These are phyloP conservation scores for Pseudomyrmex flavicornis DNA, from an alignment of 1,140 invertebrate genomes.

Conservation along the genomic window DNA sequence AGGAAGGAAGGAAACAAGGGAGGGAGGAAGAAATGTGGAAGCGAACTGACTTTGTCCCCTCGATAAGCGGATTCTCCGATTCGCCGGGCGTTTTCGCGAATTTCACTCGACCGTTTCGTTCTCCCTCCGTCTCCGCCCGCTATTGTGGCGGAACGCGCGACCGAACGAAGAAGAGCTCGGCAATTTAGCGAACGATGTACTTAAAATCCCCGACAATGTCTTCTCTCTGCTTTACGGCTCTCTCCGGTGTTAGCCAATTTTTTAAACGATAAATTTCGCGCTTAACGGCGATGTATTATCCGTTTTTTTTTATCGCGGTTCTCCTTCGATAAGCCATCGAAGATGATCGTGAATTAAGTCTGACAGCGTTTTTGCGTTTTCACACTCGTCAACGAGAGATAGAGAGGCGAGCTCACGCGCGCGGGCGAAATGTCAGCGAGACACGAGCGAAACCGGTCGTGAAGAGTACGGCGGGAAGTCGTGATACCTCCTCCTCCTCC, in stretches of 20 bases:
- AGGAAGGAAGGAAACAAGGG: background rate
- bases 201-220: constrained; percentile 57
- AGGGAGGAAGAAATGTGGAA: background rate
- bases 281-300: constrained; percentile 45
- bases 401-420: background rate
- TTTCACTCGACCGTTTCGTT: constrained; percentile 42
- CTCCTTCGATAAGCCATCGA: background rate
- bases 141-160: constrained; percentile 31
- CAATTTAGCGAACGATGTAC: constrained; percentile 58
- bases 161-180: constrained; percentile 39
- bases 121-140: background rate
- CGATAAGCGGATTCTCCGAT: constrained; percentile 60
- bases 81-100: constrained; percentile 38
- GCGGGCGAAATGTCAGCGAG: background rate
- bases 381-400: constrained; percentile 18
- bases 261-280: constrained; percentile 50
- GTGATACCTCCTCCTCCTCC: too few species aligned
- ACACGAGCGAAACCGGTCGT: background rate
- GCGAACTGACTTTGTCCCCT: constrained; percentile 46
- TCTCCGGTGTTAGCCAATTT: constrained; percentile 40
- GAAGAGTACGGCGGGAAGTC: too few species aligned
- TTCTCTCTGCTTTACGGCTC: constrained; percentile 31
- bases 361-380: constrained; percentile 22
- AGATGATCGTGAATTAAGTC: constrained; percentile 24
- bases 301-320: constrained; percentile 15